phyloP scores from a whole-genome alignment of 1,140 invertebrate genomes.

The Goniozus legneri region DNA sequence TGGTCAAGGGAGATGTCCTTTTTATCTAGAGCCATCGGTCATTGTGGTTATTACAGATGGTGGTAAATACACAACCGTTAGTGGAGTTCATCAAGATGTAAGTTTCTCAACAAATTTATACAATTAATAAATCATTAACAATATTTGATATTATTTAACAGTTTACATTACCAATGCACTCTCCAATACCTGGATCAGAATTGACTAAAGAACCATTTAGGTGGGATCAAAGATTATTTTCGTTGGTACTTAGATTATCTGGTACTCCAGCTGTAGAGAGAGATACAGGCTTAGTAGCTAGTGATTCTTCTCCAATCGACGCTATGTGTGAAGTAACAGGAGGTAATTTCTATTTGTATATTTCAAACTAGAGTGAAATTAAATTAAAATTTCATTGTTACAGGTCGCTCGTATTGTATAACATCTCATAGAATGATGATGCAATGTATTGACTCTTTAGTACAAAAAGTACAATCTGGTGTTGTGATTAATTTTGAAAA shows the following conservation, averaged over 20 bases:
- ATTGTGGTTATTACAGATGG: constrained; percentile 98
- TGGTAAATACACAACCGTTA: constrained; percentile 81
- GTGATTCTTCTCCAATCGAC: constrained; percentile 91
- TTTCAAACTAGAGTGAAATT: constrained; percentile 14
- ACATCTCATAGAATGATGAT: constrained; percentile 92
- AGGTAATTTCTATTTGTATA: constrained; percentile 57
- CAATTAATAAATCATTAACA: not conserved
- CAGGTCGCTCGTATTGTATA: constrained; percentile 92
- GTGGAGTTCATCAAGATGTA: constrained; percentile 87
- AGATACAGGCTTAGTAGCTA: constrained; percentile 76
- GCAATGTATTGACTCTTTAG: constrained; percentile 94
- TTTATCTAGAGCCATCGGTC: constrained; percentile 95
- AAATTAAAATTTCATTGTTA: constrained; percentile 27
- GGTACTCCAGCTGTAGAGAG: constrained; percentile 67
- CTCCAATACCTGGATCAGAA: constrained; percentile 91
- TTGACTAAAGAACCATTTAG: constrained; percentile 96
- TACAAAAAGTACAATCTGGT: constrained; percentile 95
- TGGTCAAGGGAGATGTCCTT: constrained; percentile 94
- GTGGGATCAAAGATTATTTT: constrained; percentile 98
- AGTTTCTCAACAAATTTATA: constrained; percentile 30
- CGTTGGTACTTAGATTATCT: constrained; percentile 85
- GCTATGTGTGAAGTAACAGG: constrained; percentile 99
- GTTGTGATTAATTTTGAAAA: constrained; percentile 98
- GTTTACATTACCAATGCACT: constrained; percentile 91
- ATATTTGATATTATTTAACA: constrained; percentile 43